A percentile compares a stretch with the other conserved stretches of the same genome.
phyloP scores from a whole-genome alignment of 2,113 vertebrate genomes.

The Urocolius indicus region DNA sequence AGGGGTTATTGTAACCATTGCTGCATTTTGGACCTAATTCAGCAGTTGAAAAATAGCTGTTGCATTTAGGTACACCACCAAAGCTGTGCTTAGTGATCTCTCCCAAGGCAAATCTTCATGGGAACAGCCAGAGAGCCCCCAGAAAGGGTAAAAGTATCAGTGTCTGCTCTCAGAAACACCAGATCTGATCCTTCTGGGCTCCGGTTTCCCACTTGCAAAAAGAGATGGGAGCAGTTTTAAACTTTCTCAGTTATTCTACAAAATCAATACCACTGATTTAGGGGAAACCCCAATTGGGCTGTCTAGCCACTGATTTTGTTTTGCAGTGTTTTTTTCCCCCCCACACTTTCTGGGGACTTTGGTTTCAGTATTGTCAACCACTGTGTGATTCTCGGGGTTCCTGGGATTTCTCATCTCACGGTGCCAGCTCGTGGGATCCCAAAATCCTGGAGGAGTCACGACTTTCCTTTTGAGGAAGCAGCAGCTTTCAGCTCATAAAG shows the following conservation, averaged over 20 bases:
- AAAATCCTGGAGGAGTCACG: fast-evolving
- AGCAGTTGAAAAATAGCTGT: not conserved
- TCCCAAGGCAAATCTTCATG: not conserved
- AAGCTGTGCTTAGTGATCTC: not conserved
- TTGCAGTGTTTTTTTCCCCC: not conserved
- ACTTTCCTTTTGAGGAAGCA: not conserved
- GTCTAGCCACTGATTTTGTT: not conserved
- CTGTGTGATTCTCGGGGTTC: not conserved
- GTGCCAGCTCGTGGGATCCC: not conserved
- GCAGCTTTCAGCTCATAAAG: not conserved
- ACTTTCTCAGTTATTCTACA: not conserved
- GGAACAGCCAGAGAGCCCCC: not conserved
- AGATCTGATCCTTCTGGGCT: not conserved
- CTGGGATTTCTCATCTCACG: not conserved
- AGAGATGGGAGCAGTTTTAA: not conserved
- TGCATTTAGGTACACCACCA: not conserved
- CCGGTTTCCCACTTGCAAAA: not conserved
- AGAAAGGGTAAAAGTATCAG: not conserved
- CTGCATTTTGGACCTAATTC: not conserved
- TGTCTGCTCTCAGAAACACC: not conserved
- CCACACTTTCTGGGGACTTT: not conserved
- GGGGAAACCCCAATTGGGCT: not conserved
- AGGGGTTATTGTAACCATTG: not conserved
- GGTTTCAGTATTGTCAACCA: fast-evolving
- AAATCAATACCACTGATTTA: not conserved